Conservation (phyloP, 2,113 vertebrate genomes). For the Ceratotherium simum region DNA sequence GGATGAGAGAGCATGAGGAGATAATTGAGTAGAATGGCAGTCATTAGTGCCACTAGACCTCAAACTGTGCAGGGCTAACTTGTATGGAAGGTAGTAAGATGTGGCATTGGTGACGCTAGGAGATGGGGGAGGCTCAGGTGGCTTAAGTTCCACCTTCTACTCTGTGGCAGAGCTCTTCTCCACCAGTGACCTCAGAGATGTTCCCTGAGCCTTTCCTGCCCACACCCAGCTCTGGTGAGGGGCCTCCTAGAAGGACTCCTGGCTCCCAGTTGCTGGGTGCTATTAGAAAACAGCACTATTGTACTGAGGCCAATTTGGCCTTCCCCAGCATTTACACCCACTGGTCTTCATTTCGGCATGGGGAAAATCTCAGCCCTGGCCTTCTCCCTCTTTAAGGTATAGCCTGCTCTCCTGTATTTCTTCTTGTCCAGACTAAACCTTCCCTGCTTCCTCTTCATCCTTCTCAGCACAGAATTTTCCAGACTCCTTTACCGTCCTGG, state of each 20-base stretch:
- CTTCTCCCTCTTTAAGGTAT: not conserved
- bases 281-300: not conserved
- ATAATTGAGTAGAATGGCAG: not conserved
- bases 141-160: not conserved
- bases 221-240: not conserved
- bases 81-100: not conserved
- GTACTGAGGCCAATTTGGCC: not conserved
- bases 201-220: not conserved
- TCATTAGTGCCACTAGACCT: too few relatives aligned
- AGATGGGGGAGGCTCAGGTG: fast-evolving
- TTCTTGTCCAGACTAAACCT: not conserved
- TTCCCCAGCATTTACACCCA: not conserved
- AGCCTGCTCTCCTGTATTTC: not conserved
- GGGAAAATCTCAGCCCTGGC: not conserved
- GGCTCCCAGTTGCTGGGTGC: not conserved
- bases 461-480: not conserved
- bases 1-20: not conserved
- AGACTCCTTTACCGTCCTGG: not conserved
- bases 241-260: not conserved
- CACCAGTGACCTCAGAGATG: not conserved
- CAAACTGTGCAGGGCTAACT: not conserved
- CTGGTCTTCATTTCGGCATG: not conserved
- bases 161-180: not conserved
- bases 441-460: not conserved
- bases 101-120: fast-evolving